Percentiles rank a stretch among this genome's conserved stretches.
These are phyloP conservation scores for Vannuccia rotundouncinata DNA, from an alignment of 2,888 invertebrate species.

Conservation along the genomic window DNA sequence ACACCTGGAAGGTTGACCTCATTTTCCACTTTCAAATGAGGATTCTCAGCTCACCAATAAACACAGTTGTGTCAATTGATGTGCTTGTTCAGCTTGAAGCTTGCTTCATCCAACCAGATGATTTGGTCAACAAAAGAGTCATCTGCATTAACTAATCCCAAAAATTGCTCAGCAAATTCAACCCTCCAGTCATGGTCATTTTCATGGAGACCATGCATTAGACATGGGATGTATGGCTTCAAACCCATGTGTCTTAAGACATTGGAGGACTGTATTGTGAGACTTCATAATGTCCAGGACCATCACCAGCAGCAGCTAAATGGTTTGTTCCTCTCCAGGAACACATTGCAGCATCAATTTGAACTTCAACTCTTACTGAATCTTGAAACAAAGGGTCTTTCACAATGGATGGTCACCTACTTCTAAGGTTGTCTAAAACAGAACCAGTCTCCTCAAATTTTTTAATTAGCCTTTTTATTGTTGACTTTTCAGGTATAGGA, in stretches of 20 bases:
- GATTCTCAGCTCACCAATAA: conserved; percentile 45
- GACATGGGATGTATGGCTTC: conserved; percentile 11
- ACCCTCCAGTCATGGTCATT: background rate
- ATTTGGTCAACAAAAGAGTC: conserved; percentile 34
- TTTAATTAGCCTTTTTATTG: too few relatives aligned
- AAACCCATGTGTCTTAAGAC: conserved; percentile 6
- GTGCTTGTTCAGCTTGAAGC: conserved; percentile 44
- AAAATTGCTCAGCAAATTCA: conserved; percentile 3
- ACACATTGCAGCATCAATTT: background rate
- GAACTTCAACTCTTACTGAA: background rate
- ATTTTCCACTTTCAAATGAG: conserved; percentile 39
- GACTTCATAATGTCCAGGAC: background rate
- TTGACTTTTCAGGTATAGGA: too few relatives aligned
- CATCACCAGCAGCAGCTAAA: background rate
- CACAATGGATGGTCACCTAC: too few relatives aligned
- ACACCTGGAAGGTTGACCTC: conserved; percentile 24
- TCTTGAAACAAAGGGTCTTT: too few relatives aligned
- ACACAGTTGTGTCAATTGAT: conserved; percentile 46
- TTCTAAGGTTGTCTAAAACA: too few relatives aligned
- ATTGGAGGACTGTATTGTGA: background rate
- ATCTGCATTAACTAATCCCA: background rate
- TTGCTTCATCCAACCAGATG: conserved; percentile 44
- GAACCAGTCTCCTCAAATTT: too few relatives aligned
- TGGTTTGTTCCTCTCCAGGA: background rate
- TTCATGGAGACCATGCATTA: conserved; percentile 17